phyloP scores from a whole-genome alignment of 2,888 invertebrate genomes.

The Cyclophora albipunctata region DNA sequence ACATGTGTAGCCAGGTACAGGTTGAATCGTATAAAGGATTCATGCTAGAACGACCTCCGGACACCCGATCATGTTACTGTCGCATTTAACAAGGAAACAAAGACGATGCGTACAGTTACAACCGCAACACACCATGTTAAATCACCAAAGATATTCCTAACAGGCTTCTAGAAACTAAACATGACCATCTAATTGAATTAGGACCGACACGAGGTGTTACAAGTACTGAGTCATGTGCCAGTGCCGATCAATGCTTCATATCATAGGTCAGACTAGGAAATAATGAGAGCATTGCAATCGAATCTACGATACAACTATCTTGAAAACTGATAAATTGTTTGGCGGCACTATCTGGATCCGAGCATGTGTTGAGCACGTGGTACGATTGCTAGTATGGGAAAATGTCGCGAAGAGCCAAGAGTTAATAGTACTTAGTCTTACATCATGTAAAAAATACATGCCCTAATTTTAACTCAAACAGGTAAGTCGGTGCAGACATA shows the following conservation, averaged over 20 bases:
- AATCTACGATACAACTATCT: not conserved
- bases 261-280: conserved; percentile 1
- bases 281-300: conserved; percentile 1
- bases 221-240: conserved; percentile 2
- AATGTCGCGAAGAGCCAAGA: not conserved
- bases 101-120: conserved; percentile 14
- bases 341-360: too few relatives aligned
- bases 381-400: not conserved
- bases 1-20: not conserved
- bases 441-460: not conserved
- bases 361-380: conserved; percentile 10
- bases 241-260: conserved; percentile 5
- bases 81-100: conserved; percentile 11
- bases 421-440: too few relatives aligned
- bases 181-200: conserved; percentile 17
- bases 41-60: conserved; percentile 12
- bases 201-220: conserved; percentile 7
- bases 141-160: not conserved
- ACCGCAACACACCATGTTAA: conserved; percentile 9
- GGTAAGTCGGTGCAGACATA: conserved; percentile 3
- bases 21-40: conserved; percentile 4
- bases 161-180: conserved; percentile 6
- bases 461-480: conserved; percentile 12
- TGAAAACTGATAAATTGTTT: too few relatives aligned
- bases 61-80: conserved; percentile 13